These are phyloP conservation scores for Semotilus atromaculatus DNA, from an alignment of 2,797 vertebrate genomes.

Conservation along the genomic window DNA sequence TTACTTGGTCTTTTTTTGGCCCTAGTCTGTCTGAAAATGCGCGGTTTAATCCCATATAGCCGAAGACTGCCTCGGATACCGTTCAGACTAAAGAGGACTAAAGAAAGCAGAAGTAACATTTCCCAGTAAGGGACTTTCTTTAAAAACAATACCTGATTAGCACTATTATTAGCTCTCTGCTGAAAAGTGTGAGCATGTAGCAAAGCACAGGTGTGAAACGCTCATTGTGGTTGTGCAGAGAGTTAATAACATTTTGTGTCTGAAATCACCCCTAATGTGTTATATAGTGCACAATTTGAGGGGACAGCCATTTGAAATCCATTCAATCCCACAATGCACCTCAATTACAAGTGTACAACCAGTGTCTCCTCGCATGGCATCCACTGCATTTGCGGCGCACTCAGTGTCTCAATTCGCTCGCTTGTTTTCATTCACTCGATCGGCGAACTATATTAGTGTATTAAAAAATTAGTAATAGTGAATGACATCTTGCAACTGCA, in stretches of 20 bases:
- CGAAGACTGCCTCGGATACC: conserved; percentile 39
- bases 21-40: conserved; percentile 39
- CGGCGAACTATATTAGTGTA: not conserved
- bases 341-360: not conserved
- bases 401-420: not conserved
- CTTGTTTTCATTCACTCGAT: not conserved
- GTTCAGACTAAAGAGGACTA: conserved; percentile 45
- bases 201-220: not conserved
- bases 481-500: not conserved
- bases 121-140: conserved; percentile 38
- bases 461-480: not conserved
- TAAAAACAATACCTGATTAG: conserved; percentile 49
- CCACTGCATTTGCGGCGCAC: not conserved
- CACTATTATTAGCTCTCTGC: conserved; percentile 31
- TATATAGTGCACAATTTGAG: not conserved
- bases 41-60: conserved; percentile 62
- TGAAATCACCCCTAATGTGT: not conserved
- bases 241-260: not conserved
- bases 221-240: not conserved
- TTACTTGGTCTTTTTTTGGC: conserved; percentile 30
- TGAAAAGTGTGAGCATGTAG: not conserved
- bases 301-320: not conserved
- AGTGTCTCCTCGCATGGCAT: not conserved
- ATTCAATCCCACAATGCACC: not conserved
- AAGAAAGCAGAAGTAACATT: conserved; percentile 53